These are phyloP conservation scores for Pantala flavescens DNA, from an alignment of 1,140 invertebrate species.

Conservation along the genomic window DNA sequence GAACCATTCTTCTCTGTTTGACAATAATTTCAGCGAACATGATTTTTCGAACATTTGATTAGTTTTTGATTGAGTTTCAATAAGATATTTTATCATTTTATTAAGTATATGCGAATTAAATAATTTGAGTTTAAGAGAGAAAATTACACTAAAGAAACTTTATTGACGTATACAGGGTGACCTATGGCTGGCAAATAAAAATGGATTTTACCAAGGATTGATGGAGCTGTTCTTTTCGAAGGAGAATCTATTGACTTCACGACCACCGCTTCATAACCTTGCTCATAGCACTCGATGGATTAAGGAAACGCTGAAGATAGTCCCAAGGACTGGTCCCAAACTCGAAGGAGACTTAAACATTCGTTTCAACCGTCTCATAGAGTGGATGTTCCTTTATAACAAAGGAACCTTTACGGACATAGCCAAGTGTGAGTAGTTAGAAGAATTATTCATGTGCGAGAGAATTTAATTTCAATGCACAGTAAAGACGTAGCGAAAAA, in stretches of 20 bases:
- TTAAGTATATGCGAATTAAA: no score
- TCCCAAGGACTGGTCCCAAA: not conserved
- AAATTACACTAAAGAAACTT: no score
- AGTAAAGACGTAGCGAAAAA: no score
- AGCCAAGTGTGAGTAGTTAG: not conserved
- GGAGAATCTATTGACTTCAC: not conserved
- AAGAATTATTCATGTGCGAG: no score
- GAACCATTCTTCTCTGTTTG: no score
- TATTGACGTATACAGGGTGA: not conserved
- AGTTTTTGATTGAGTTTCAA: no score
- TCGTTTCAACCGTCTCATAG: not conserved
- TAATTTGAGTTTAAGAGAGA: no score
- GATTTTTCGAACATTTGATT: no score
- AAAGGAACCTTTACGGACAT: not conserved
- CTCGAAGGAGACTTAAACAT: not conserved
- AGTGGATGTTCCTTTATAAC: not conserved
- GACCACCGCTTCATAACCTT: not conserved
- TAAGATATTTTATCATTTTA: no score
- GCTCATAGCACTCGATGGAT: not conserved
- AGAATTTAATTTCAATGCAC: no score
- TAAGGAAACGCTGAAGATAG: not conserved
- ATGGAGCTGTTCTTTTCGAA: not conserved
- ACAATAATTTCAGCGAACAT: no score
- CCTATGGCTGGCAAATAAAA: slow-evolving; percentile 9
- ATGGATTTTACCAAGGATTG: not conserved